phyloP scores from a whole-genome alignment of 2,797 vertebrate genomes.

The Pseudochirops corinnae region DNA sequence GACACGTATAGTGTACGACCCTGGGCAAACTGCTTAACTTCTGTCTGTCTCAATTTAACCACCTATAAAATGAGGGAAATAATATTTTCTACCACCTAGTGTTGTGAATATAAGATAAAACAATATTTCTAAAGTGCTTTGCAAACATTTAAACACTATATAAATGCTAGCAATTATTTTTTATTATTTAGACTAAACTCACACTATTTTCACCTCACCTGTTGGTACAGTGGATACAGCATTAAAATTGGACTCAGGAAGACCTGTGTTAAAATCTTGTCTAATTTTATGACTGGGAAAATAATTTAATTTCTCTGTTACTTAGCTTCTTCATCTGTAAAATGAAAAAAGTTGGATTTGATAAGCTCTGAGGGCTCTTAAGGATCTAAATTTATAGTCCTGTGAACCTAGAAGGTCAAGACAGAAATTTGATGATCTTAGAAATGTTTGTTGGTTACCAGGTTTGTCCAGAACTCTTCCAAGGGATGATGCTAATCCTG shows the following conservation, averaged over 20 bases:
- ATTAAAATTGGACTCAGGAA: not conserved
- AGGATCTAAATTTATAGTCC: too few relatives aligned
- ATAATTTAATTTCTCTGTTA: not conserved
- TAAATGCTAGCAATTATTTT: not conserved
- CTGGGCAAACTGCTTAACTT: not conserved
- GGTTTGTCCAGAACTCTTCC: too few relatives aligned
- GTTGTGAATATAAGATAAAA: not conserved
- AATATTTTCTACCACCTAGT: not conserved
- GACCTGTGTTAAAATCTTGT: not conserved
- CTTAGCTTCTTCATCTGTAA: not conserved
- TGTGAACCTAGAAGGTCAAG: too few relatives aligned
- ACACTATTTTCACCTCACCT: too few relatives aligned
- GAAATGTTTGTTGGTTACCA: too few relatives aligned
- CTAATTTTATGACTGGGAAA: not conserved
- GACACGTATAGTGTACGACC: not conserved
- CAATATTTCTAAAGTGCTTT: not conserved
- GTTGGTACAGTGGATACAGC: too few relatives aligned
- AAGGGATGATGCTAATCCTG: too few relatives aligned
- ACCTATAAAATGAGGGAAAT: not conserved
- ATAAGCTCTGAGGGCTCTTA: not conserved
- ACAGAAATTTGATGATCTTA: too few relatives aligned
- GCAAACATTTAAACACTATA: not conserved
- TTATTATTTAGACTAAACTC: not conserved
- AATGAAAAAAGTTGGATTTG: not conserved
- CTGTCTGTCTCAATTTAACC: not conserved